Base-by-base conservation (phyloP, 1,140 invertebrate species). In the Thalassaphorura encarpata region DNA sequence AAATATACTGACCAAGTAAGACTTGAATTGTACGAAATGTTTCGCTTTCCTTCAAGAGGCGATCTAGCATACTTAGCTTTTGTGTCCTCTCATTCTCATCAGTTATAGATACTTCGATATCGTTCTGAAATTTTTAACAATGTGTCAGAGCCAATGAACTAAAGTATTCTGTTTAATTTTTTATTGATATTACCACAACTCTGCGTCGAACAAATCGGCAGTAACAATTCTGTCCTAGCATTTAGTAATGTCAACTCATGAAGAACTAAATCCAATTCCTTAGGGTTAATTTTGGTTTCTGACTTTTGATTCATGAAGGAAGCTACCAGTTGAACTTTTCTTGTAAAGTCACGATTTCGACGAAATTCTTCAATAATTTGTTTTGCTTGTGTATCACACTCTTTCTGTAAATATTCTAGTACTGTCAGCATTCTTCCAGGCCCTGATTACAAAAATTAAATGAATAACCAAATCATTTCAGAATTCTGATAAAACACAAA, bases 241-340 rank as follows among this genome's bases (percentile, higher is more conserved):
- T 94, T 92, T 70, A 97, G 84, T 19, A 97, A 75, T 0, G 91
- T 91, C 45, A 97, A 79, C 75, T 99, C 95, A 18, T 82, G 83
- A 41, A 98, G 79, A 4, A 95, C 73, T 0, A 85, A 78, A 75
- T 98, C 96, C 11, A 95, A 75, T 59, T 89, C 83, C 67, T 90
- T 85, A 0, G 92, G 85, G 72, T 95, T 87, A 5, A 78, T 70
- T 67, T 65, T 65, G 2, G 18, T 40, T 28, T 65, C 63, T 13
- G 56, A 55, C 29, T 56, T 65, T 54, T 61, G 60, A 51, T 60
- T 65, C 62, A 69, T 71, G 49, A 74, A 73, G 36, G 81, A 78
- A 64, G 80, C 78, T 15, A 83, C 79, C 56, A 77, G 70, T 62
- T 79, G 75, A 33, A 83, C 76, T 72, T 82, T 81, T 61, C 76